Evolutionary conservation across 53 echinoderm and acorn worm genomes (phyloP).

Genomic region (Holothuria scabra): DNA sequence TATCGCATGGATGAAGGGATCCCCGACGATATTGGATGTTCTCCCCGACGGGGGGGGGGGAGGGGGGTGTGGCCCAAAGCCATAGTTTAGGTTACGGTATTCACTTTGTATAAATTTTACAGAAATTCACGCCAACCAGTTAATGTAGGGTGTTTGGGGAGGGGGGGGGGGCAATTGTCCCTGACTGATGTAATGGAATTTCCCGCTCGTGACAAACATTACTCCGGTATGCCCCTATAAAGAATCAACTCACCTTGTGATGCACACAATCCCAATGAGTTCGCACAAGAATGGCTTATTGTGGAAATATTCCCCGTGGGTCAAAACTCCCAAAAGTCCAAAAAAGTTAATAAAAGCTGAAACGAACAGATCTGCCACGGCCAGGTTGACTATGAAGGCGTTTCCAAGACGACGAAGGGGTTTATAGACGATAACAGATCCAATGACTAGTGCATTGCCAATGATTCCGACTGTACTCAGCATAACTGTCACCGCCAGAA

Average conservation of each 20-base stretch:
- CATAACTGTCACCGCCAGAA: conserved; percentile 60
- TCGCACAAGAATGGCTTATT: conserved; percentile 65
- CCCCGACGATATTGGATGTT: too few relatives aligned
- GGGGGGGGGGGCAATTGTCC: too few relatives aligned
- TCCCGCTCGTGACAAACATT: too few relatives aligned
- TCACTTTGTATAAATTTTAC: too few relatives aligned
- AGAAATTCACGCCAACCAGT: too few relatives aligned
- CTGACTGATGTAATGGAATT: too few relatives aligned
- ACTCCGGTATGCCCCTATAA: too few relatives aligned
- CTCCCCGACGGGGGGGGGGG: too few relatives aligned
- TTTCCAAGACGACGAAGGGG: conserved; percentile 69
- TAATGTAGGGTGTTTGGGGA: too few relatives aligned
- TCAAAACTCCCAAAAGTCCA: conserved; percentile 67
- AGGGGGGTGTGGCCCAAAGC: too few relatives aligned
- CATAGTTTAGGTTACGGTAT: too few relatives aligned
- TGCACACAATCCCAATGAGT: conserved; percentile 72
- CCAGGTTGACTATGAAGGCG: conserved; percentile 83
- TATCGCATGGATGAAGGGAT: too few relatives aligned
- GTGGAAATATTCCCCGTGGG: conserved; percentile 67
- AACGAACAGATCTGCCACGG: conserved; percentile 76
- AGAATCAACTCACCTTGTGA: conserved; percentile 56
- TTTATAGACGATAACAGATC: conserved; percentile 68
- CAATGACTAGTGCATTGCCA: conserved; percentile 80
- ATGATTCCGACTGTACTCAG: conserved; percentile 64
- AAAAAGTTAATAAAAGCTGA: conserved; percentile 77